These are phyloP conservation scores for Rhincodon typus DNA, from an alignment of 2,797 vertebrate species.

Conservation along the genomic window DNA sequence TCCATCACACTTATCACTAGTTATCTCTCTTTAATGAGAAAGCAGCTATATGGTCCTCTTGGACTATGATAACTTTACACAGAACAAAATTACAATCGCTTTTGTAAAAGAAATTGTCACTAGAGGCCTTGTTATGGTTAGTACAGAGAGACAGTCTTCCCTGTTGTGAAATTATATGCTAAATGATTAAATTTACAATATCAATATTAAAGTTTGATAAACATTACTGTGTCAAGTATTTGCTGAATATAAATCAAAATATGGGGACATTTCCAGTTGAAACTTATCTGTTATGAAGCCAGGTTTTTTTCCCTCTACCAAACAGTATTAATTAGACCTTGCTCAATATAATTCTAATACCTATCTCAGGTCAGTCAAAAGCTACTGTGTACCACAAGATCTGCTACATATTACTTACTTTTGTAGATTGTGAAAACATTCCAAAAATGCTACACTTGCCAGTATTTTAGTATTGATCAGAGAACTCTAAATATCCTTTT, in stretches of 20 bases:
- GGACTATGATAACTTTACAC: background rate
- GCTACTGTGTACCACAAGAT: background rate
- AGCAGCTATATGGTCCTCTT: no score
- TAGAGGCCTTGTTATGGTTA: background rate
- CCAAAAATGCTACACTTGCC: constrained; percentile 20
- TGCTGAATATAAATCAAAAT: background rate
- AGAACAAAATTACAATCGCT: background rate
- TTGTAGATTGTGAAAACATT: background rate
- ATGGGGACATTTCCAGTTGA: background rate
- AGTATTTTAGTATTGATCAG: constrained; percentile 35
- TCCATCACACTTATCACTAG: no score
- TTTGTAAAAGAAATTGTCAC: background rate
- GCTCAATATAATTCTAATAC: background rate
- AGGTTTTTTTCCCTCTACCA: background rate
- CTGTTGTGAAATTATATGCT: background rate
- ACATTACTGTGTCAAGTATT: background rate
- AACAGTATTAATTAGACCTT: background rate
- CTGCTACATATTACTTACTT: background rate
- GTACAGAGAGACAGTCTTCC: background rate
- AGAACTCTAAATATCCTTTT: constrained; percentile 27
- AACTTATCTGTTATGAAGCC: background rate
- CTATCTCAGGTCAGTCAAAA: background rate
- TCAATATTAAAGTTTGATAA: background rate
- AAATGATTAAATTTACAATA: background rate
- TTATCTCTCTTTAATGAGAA: no score